phyloP scores from a whole-genome alignment of 2,797 vertebrate species.

The Darevskia nairensis region DNA sequence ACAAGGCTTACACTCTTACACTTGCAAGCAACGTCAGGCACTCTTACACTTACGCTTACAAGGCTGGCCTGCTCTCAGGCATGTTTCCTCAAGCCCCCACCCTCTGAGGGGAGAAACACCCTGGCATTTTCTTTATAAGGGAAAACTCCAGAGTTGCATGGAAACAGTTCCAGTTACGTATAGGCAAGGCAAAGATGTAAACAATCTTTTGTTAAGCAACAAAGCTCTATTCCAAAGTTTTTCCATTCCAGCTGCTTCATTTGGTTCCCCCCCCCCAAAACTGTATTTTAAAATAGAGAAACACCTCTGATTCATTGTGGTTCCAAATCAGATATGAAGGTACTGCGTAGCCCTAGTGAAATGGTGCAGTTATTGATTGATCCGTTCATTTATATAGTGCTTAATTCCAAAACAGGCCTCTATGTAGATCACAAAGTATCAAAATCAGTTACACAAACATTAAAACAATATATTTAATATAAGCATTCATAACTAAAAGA shows the following conservation, averaged over 20 bases:
- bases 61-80: neutral
- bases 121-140: too few relatives aligned
- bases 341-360: neutral
- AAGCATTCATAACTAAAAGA: too few relatives aligned
- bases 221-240: neutral
- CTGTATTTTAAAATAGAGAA: neutral
- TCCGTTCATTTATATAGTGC: too few relatives aligned
- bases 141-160: neutral
- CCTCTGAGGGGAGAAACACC: too few relatives aligned
- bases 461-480: too few relatives aligned
- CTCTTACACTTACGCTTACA: neutral
- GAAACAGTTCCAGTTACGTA: neutral
- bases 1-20: too few relatives aligned
- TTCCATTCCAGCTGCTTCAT: neutral
- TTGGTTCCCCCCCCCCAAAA: neutral
- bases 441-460: too few relatives aligned
- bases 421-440: too few relatives aligned
- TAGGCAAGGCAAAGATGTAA: neutral
- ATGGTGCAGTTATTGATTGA: too few relatives aligned
- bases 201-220: neutral
- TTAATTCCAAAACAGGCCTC: too few relatives aligned
- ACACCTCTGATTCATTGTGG: neutral
- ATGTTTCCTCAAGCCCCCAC: neutral
- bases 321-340: neutral
- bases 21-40: neutral